phyloP scores from a whole-genome alignment of 2,888 invertebrate genomes.

The Volucella inanis region DNA sequence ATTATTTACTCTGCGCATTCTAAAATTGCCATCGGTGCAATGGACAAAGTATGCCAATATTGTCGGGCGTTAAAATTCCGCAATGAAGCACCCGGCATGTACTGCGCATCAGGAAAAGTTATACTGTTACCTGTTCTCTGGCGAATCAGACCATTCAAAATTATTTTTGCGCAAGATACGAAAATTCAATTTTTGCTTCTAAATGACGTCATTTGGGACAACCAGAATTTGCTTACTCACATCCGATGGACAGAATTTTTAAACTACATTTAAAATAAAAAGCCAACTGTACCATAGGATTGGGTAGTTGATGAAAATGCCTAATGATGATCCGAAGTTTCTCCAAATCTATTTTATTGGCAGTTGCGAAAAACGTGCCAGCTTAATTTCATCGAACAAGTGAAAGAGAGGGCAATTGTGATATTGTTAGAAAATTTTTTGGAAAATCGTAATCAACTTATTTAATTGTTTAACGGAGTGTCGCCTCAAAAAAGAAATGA shows the following conservation, averaged over 20 bases:
- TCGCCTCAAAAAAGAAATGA: too few species aligned
- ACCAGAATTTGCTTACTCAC: background rate
- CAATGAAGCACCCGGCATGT: constrained; percentile 79
- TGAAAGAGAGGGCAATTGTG: too few species aligned
- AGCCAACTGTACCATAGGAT: background rate
- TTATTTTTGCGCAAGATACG: too few species aligned
- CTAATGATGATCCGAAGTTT: background rate
- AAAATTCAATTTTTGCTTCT: constrained; percentile 7
- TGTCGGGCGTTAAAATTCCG: too few species aligned
- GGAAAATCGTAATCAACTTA: too few species aligned
- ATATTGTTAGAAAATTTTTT: too few species aligned
- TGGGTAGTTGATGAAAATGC: background rate
- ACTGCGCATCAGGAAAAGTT: constrained; percentile 17
- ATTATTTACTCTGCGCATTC: too few species aligned
- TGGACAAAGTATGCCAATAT: too few species aligned
- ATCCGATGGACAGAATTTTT: background rate
- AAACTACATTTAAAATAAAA: background rate
- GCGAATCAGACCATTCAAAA: constrained; percentile 21
- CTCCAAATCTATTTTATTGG: background rate
- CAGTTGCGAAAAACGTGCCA: background rate
- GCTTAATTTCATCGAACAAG: background rate
- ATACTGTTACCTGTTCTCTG: background rate
- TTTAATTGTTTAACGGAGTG: too few species aligned
- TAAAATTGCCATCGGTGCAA: too few species aligned
- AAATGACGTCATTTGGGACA: background rate